Evolutionary conservation across 1,140 invertebrate species (phyloP), one percentile per base, ranked within the genome.

Genomic region (Pseudomyrmex flavicornis): DNA sequence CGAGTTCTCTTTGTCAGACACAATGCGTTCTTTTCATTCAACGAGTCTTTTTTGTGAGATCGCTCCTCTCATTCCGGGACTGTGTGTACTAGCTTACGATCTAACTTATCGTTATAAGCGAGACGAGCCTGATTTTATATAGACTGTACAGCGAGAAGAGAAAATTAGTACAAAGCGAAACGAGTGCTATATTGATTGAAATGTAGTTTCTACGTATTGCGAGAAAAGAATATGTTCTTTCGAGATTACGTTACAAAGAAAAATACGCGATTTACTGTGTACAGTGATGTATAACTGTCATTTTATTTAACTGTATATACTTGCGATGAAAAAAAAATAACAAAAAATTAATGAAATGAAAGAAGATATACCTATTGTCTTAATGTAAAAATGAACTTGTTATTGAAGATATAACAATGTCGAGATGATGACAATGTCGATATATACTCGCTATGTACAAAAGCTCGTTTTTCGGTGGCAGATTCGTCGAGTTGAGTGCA

Each of bases 401-500:
- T 26, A 12, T 1, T 44, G 35, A 35, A 35, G 35, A 35, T 35
- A 35, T 5, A 35, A 35, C 35, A 35, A 35, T 35, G 35, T 35
- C 4, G 35, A 22, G 20, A 20, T 48, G 3, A 48, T 48, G 4
- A 1, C 13, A 12, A 22, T 15, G 17, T 56, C 20, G 35, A 1
- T 35, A 8, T 50, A 26, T 2, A 17, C 46, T 58, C 1, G 20
- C 54, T 80, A 80, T 80, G 44, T 79, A 72, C 76, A 80, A 17
- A 80, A 59, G 76, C 76, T 70, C 12, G 62, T 48, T 54, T 70
- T 70, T 26, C 22, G 46, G 22, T 35, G 10, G 9, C n/a, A 15
- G 10, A 61, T 44, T 63, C 12, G 26, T 59, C 69, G 84, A 92
- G 90, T 92, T 92, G 92, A 92, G 90, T 88, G 91, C 92, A 92